Percentiles rank a stretch among this genome's conserved stretches.
Conservation (phyloP, 2,888 invertebrate species). For the Tethea ocularis region DNA sequence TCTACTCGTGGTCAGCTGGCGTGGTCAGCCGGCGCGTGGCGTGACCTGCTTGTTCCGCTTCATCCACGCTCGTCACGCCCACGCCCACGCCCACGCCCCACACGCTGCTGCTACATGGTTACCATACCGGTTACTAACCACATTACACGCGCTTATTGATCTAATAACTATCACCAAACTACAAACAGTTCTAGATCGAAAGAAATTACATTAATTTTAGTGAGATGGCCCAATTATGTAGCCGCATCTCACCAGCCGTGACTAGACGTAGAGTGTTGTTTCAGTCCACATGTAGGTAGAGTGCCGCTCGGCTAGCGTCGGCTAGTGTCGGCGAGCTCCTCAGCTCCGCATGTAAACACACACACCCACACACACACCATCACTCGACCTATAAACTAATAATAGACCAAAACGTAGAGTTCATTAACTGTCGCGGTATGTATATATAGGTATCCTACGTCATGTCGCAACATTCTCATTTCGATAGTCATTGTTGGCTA, state of each 20-base stretch:
- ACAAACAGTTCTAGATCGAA: too few species aligned
- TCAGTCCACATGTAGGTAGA: too few species aligned
- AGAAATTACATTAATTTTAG: not conserved
- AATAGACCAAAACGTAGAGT: conserved; percentile 5
- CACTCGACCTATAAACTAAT: conserved; percentile 9
- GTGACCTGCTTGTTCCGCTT: not conserved
- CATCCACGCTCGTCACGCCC: not conserved
- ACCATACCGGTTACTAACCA: too few species aligned
- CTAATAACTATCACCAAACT: too few species aligned
- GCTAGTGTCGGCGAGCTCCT: not conserved
- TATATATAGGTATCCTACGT: not conserved
- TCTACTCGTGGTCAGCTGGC: not conserved
- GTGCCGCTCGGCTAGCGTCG: too few species aligned
- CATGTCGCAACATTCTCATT: not conserved
- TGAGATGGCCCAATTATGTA: not conserved
- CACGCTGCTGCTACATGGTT: too few species aligned
- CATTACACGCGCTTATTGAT: too few species aligned
- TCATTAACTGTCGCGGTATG: conserved; percentile 9
- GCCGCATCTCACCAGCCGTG: not conserved
- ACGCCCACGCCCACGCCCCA: too few species aligned
- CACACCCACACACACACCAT: not conserved
- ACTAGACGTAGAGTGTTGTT: not conserved
- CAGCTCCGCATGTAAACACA: not conserved
- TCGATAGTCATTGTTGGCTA: conserved; percentile 1
- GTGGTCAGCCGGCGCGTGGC: too few species aligned